A percentile compares a stretch with the other conserved stretches of the same genome.
These are phyloP conservation scores for Trematocara nigrifrons DNA, from an alignment of 2,113 vertebrate genomes.

Conservation along the genomic window DNA sequence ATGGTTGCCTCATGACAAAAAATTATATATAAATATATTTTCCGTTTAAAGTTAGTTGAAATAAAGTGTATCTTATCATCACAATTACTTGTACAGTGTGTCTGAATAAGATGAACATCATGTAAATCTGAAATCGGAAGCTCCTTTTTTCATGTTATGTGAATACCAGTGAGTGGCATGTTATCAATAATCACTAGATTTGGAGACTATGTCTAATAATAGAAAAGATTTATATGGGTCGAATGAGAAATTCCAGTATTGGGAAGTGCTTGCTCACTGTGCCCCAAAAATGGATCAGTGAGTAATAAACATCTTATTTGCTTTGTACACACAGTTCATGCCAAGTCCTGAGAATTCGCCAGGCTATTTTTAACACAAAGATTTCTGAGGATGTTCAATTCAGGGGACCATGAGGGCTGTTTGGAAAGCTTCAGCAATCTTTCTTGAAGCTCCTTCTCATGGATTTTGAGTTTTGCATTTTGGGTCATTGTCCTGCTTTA, in stretches of 20 bases:
- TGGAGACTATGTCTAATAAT: constrained; percentile 16
- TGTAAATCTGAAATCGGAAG: not conserved
- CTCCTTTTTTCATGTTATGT: not conserved
- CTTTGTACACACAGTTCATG: not conserved
- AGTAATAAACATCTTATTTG: not conserved
- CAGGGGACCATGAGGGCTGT: not conserved
- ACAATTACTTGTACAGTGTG: not conserved
- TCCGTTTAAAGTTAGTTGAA: not conserved
- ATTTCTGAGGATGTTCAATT: not conserved
- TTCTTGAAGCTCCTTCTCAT: not conserved
- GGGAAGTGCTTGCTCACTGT: not conserved
- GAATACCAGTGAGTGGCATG: not conserved
- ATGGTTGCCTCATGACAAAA: not conserved
- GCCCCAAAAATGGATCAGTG: not conserved
- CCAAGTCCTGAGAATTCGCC: not conserved
- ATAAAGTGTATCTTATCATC: not conserved
- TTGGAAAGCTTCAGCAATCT: not conserved
- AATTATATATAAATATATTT: not conserved
- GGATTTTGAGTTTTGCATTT: not conserved
- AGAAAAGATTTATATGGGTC: not conserved
- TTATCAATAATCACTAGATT: not conserved
- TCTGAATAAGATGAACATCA: not conserved
- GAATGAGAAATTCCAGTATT: not conserved
- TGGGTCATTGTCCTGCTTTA: not conserved
- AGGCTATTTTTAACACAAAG: not conserved